Evolutionary conservation across 2,113 vertebrate species (phyloP).

Genomic region (Scytalopus superciliaris): DNA sequence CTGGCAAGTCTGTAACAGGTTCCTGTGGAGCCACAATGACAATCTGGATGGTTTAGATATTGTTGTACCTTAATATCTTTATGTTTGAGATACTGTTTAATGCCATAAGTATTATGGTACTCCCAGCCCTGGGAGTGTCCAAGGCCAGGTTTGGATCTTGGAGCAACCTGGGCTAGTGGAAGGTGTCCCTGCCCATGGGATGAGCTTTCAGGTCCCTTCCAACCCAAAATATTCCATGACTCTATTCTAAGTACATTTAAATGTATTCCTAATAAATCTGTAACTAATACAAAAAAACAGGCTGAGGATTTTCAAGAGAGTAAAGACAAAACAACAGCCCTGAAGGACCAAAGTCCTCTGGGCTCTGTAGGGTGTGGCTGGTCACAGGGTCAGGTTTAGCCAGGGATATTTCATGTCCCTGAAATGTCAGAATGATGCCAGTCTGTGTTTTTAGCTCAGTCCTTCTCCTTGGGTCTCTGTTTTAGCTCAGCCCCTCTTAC

Average conservation of each 20-base stretch:
- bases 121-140: neutral
- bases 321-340: neutral
- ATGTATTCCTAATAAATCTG: neutral
- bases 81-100: neutral
- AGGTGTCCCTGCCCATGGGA: neutral
- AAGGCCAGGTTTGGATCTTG: neutral
- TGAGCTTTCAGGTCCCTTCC: neutral
- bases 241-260: neutral
- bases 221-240: neutral
- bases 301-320: neutral
- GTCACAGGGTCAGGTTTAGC: neutral
- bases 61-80: neutral
- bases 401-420: neutral
- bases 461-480: too few relatives aligned
- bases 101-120: neutral
- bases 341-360: neutral
- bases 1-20: neutral
- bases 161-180: neutral
- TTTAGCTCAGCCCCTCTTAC: too few relatives aligned
- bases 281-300: neutral
- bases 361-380: neutral
- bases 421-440: neutral
- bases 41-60: accelerated
- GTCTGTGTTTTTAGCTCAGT: too few relatives aligned
- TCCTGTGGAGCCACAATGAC: neutral